These are phyloP conservation scores for Lepilemur ruficaudatus DNA, from an alignment of 2,797 vertebrate species.

Conservation along the genomic window DNA sequence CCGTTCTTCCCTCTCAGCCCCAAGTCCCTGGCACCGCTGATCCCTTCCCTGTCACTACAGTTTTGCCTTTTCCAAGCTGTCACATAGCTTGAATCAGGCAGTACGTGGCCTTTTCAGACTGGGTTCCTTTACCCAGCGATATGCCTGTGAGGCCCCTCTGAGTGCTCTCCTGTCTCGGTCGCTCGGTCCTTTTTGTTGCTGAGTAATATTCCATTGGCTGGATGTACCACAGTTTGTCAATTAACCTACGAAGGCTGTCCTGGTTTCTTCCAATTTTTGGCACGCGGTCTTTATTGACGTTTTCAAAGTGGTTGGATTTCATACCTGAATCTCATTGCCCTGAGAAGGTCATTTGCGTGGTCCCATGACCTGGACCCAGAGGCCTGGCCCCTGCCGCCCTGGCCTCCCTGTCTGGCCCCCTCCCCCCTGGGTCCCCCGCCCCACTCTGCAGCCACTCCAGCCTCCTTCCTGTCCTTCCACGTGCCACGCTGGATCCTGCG, in stretches of 20 bases:
- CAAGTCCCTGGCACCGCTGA: background rate
- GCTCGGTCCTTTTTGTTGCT: background rate
- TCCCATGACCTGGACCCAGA: background rate
- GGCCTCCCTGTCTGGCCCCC: rapidly evolving
- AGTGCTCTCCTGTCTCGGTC: rapidly evolving
- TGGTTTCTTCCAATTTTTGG: background rate
- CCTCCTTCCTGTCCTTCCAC: background rate
- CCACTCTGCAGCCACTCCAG: rapidly evolving
- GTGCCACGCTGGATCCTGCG: rapidly evolving
- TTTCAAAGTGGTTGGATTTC: background rate
- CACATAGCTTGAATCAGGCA: rapidly evolving
- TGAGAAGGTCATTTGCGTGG: background rate
- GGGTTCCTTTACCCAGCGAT: background rate
- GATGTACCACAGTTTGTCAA: background rate
- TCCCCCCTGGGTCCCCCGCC: rapidly evolving
- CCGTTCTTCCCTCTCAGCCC: rapidly evolving
- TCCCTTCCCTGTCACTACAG: background rate
- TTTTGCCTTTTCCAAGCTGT: background rate
- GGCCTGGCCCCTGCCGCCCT: rapidly evolving
- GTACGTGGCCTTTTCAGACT: background rate
- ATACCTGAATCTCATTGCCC: background rate
- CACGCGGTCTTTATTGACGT: background rate
- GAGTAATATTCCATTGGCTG: background rate
- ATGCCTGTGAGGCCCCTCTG: background rate
- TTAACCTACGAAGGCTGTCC: background rate